Conservation (phyloP, 2,113 vertebrate species). For the Tympanuchus pallidicinctus region DNA sequence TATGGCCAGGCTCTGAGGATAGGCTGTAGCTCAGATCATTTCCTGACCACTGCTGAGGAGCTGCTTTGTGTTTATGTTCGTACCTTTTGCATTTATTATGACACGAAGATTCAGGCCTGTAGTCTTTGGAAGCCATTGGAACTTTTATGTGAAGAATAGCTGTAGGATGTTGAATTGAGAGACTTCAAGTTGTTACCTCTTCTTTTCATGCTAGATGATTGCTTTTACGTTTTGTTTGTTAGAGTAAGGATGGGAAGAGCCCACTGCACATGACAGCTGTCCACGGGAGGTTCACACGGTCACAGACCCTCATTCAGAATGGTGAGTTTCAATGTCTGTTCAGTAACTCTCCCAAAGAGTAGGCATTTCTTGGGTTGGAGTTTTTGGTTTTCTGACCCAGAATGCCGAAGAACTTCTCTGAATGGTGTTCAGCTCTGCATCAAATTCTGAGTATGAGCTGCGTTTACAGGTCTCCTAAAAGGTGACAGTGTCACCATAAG, state of each 20-base stretch:
- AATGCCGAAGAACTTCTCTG: not conserved
- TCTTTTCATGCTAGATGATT: not conserved
- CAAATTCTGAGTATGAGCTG: not conserved
- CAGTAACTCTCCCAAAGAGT: not conserved
- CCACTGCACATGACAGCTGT: slow-evolving; percentile 96
- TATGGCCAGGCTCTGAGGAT: not conserved
- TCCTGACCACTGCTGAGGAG: not conserved
- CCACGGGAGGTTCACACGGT: slow-evolving; percentile 93
- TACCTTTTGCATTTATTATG: not conserved
- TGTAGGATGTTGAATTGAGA: not conserved
- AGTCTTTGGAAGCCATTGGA: not conserved
- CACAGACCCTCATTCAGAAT: slow-evolving; percentile 96
- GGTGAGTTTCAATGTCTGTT: slow-evolving; percentile 78
- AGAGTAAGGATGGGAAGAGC: slow-evolving; percentile 98
- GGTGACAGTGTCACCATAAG: fast-evolving
- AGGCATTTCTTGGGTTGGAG: fast-evolving
- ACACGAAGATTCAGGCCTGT: not conserved
- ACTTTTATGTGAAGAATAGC: not conserved
- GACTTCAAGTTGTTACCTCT: not conserved
- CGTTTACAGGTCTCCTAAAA: not conserved
- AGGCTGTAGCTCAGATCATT: not conserved
- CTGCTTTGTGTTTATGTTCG: not conserved
- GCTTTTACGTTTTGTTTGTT: not conserved
- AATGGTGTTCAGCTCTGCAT: not conserved
- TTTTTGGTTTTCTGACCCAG: not conserved